Evolutionary conservation across 2,888 invertebrate species (phyloP).

Genomic region (Endotricha flammealis): DNA sequence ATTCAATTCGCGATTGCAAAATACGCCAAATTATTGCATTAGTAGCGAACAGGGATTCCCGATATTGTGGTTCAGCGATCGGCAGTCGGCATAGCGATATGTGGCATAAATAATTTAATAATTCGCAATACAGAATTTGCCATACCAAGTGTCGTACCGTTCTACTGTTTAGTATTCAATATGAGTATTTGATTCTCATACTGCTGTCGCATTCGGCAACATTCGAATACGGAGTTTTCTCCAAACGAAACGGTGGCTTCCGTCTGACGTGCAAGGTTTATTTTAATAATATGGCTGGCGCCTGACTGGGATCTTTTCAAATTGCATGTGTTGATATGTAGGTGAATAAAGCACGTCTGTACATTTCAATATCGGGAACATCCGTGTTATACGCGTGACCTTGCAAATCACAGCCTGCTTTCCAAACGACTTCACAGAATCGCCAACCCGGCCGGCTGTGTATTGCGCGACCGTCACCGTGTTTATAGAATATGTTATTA

Average conservation of each 20-base stretch:
- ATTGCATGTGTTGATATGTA: conserved; percentile 72
- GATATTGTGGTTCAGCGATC: conserved; percentile 76
- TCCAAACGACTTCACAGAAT: conserved; percentile 76
- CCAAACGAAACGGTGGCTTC: conserved; percentile 54
- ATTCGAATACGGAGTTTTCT: conserved; percentile 45
- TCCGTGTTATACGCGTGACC: conserved; percentile 79
- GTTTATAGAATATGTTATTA: conserved; percentile 66
- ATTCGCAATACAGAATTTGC: conserved; percentile 78
- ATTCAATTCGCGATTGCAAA: conserved; percentile 78
- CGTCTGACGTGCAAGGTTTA: conserved; percentile 46
- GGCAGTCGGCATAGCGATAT: conserved; percentile 64
- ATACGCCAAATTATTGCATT: conserved; percentile 79
- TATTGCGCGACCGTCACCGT: conserved; percentile 60
- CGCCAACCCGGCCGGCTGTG: conserved; percentile 64
- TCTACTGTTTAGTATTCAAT: conserved; percentile 74
- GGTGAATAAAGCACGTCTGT: conserved; percentile 78
- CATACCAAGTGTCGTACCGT: conserved; percentile 75
- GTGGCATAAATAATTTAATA: conserved; percentile 79
- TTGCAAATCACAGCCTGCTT: conserved; percentile 79
- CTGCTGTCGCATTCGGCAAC: conserved; percentile 72
- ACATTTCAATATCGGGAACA: conserved; percentile 78
- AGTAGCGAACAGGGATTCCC: conserved; percentile 76
- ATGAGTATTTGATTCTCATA: conserved; percentile 78
- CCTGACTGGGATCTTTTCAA: conserved; percentile 66
- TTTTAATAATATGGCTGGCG: conserved; percentile 31